Base-by-base conservation (phyloP, 2,797 vertebrate species). In the Notoglanidium macrostoma region DNA sequence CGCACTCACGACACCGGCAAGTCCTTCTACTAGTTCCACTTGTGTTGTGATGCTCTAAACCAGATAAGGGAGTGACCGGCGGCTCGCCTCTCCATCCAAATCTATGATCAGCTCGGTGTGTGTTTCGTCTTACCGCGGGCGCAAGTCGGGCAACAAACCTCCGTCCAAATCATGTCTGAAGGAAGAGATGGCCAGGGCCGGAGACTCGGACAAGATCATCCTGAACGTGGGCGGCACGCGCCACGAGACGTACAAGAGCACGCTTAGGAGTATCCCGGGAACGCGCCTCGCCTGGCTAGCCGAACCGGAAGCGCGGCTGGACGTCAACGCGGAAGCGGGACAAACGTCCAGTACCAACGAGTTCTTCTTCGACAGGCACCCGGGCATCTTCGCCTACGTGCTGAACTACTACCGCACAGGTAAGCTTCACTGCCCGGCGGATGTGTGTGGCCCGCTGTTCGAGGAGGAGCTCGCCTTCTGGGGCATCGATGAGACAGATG, bases 101-200 rank as follows among this genome's bases (percentile, higher is more conserved):
- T 96, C 96, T 97, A 97, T 99, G 98, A 98, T 99, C 92, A 99
- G 98, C 98, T 99, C 98, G 79, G 98, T 99, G 98, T 99, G 98
- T 94, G 98, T 99, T 90, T 99, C 98, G 95, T 98, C 98, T 93
- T 99, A 99, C 95, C 98, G 98, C 87, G 98, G 98, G 94, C 98
- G 98, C 94, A 99, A 99, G 95, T 97, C 98, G 79, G 97, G 97
- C 94, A 99, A 98, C 95, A 99, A 99, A 96, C 97, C 98, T 94
- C 96, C 98, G 90, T 99, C 98, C 86, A 99, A 99, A 97, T 96
- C 97, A 99, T 99, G 98, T 96, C 96, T 98, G 94, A 98, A 98
- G 96, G 98, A 98, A 95, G 98, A 99, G 92, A 98, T 98, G 97
- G 94, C 94, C 95, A 97, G 97, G 92, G 97, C 97, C 89, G 98